A percentile compares a stretch with the other conserved stretches of the same genome.
Evolutionary conservation across 2,797 vertebrate species (phyloP).

Genomic region (Brachymystax lenok): DNA sequence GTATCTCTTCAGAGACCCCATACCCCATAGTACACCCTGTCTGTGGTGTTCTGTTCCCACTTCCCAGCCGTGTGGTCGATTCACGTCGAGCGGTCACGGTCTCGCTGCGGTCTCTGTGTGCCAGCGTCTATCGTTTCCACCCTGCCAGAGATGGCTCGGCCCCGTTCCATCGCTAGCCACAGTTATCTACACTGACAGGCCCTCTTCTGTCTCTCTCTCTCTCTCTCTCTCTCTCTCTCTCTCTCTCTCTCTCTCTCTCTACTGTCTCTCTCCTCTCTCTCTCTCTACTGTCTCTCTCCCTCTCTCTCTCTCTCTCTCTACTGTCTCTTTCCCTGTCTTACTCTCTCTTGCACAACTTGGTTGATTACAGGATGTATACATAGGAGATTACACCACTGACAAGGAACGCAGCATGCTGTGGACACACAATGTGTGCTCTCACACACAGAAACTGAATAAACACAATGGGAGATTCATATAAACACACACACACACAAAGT

Average conservation of each 20-base stretch:
- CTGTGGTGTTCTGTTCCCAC: slow-evolving; percentile 5
- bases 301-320: no score
- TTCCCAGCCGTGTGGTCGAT: slow-evolving; percentile 39
- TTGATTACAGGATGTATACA: slow-evolving; percentile 69
- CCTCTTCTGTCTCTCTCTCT: neutral
- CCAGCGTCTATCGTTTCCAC: slow-evolving; percentile 57
- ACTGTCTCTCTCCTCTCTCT: no score
- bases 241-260: no score
- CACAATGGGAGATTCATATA: no score
- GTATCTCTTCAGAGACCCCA: slow-evolving; percentile 7
- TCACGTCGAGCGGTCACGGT: slow-evolving; percentile 13
- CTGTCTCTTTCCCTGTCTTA: neutral
- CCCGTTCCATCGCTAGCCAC: slow-evolving; percentile 48
- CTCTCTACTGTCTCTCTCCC: no score
- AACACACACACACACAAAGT: no score
- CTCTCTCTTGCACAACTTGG: slow-evolving; percentile 55
- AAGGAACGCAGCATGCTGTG: slow-evolving; percentile 38
- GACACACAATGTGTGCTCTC: slow-evolving; percentile 1
- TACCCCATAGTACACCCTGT: slow-evolving; percentile 31
- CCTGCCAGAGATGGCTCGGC: slow-evolving; percentile 53
- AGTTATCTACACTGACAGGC: slow-evolving; percentile 61
- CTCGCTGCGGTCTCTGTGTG: slow-evolving; percentile 4
- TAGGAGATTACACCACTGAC: slow-evolving; percentile 64
- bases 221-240: no score
- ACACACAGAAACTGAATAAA: no score